phyloP scores from a whole-genome alignment of 1,140 invertebrate genomes.

The Plodia interpunctella region DNA sequence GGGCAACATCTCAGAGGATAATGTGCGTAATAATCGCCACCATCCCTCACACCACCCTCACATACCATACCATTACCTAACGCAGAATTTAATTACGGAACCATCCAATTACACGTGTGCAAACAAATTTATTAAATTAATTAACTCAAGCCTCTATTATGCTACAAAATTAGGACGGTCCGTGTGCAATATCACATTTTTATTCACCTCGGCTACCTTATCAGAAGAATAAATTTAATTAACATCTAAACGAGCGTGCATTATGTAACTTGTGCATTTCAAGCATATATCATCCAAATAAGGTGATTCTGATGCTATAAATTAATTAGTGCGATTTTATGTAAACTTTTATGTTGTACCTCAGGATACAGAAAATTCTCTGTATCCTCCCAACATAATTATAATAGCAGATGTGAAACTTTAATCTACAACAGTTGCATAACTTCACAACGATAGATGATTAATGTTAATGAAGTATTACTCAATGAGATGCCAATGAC shows the following conservation, averaged over 20 bases:
- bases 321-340: too few species aligned
- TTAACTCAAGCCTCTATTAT: slow-evolving; percentile 16
- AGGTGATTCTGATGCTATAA: slow-evolving; percentile 19
- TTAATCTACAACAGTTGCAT: too few species aligned
- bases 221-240: background rate
- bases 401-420: too few species aligned
- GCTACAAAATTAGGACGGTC: background rate
- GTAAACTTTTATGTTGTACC: too few species aligned
- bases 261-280: too few species aligned
- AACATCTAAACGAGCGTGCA: slow-evolving; percentile 26
- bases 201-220: background rate
- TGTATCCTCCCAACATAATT: too few species aligned
- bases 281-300: slow-evolving; percentile 29
- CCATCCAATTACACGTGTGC: slow-evolving; percentile 52
- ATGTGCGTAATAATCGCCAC: slow-evolving; percentile 59
- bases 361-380: too few species aligned
- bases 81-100: slow-evolving; percentile 49
- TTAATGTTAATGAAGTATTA: too few species aligned
- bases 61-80: slow-evolving; percentile 37
- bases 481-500: too few species aligned
- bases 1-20: slow-evolving; percentile 43
- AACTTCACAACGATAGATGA: too few species aligned
- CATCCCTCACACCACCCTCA: slow-evolving; percentile 45
- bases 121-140: slow-evolving; percentile 35
- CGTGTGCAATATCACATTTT: background rate